These are phyloP conservation scores for Clupea harengus DNA, from an alignment of 2,113 vertebrate species.

Conservation along the genomic window DNA sequence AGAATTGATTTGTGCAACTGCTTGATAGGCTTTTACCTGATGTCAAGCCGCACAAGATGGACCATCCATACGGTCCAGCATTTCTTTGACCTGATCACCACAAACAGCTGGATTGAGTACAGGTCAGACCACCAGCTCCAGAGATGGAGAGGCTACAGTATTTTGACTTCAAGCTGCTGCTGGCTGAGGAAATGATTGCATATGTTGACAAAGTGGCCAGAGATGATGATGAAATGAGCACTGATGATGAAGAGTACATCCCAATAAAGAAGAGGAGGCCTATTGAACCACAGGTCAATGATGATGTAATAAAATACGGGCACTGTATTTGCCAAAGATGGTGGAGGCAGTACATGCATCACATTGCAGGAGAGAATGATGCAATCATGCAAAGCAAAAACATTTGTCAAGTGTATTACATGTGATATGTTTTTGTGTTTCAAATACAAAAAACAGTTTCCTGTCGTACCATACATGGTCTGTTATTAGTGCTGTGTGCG, in stretches of 20 bases:
- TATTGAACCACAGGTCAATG: constrained; percentile 16
- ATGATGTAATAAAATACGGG: background rate
- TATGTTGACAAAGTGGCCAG: too few species aligned
- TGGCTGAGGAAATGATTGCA: too few species aligned
- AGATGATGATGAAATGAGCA: background rate
- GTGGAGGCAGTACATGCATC: constrained; percentile 27
- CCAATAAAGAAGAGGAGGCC: constrained; percentile 7
- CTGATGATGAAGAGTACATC: background rate
- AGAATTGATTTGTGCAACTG: too few species aligned
- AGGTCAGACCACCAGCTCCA: too few species aligned
- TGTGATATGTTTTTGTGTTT: constrained; percentile 19
- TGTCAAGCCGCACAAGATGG: too few species aligned
- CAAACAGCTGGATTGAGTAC: too few species aligned
- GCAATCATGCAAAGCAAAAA: constrained; percentile 26
- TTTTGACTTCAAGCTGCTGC: too few species aligned
- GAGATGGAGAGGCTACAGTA: too few species aligned
- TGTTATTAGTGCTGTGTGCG: background rate
- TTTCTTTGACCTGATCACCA: too few species aligned
- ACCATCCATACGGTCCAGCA: too few species aligned
- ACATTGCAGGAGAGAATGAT: constrained; percentile 17
- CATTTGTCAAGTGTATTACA: constrained; percentile 28
- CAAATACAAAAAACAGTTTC: background rate
- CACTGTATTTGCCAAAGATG: constrained; percentile 14
- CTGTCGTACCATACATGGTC: background rate
- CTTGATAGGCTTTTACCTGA: too few species aligned